Percentiles rank a stretch among this genome's conserved stretches.
Conservation (phyloP, 1,140 invertebrate genomes). For the Achroia grisella region DNA sequence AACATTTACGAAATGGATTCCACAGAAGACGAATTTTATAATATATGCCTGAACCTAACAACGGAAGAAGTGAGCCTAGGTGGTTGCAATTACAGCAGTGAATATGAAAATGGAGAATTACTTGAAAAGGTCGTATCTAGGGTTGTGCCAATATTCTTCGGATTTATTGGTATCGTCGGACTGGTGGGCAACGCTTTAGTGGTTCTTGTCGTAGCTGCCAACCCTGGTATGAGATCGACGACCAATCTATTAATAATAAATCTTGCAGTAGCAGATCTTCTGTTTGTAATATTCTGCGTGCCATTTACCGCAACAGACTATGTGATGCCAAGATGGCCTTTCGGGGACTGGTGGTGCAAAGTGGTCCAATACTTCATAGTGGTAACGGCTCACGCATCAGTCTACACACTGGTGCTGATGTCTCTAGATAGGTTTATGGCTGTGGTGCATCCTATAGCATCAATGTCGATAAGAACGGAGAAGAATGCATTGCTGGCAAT, state of each 20-base stretch:
- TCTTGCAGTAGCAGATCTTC: conserved; percentile 90
- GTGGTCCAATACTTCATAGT: conserved; percentile 85
- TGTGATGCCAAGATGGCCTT: conserved; percentile 91
- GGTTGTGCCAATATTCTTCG: conserved; percentile 91
- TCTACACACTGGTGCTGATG: conserved; percentile 96
- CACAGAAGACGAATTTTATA: conserved; percentile 60
- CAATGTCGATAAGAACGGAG: conserved; percentile 91
- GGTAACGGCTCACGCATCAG: conserved; percentile 94
- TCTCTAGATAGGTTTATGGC: conserved; percentile 95
- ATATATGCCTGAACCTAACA: conserved; percentile 59
- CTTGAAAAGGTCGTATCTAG: conserved; percentile 78
- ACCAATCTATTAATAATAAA: conserved; percentile 95
- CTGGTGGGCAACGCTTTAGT: conserved; percentile 92
- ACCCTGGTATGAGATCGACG: conserved; percentile 93
- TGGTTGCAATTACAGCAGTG: conserved; percentile 50
- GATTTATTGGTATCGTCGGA: conserved; percentile 90
- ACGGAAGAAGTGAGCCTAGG: conserved; percentile 44
- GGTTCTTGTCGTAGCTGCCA: conserved; percentile 87
- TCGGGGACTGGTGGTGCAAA: conserved; percentile 93
- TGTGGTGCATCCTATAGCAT: conserved; percentile 94
- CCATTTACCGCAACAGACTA: conserved; percentile 95
- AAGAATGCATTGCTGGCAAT: conserved; percentile 87
- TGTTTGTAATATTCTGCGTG: conserved; percentile 97
- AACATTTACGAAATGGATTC: conserved; percentile 41
- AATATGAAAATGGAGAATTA: conserved; percentile 64